These are phyloP conservation scores for Exephanes ischioxanthus DNA, from an alignment of 2,888 invertebrate species.

Conservation along the genomic window DNA sequence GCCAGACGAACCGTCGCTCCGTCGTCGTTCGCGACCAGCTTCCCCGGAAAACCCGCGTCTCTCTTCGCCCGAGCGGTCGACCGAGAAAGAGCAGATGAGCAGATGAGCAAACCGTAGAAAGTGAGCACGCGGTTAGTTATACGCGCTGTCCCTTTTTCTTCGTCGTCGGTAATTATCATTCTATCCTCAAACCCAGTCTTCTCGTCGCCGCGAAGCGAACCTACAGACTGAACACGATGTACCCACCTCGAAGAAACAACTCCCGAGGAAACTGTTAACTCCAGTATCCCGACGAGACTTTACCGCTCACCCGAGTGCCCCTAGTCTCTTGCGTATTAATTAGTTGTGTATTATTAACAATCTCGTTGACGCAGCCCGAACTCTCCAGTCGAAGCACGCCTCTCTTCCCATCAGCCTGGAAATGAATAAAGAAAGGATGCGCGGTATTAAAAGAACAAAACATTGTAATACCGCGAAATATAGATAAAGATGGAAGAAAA, in stretches of 20 bases:
- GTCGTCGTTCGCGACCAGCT: slow-evolving; percentile 39
- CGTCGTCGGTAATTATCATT: slow-evolving; percentile 56
- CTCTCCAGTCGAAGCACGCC: not conserved
- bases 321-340: slow-evolving; percentile 52
- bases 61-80: slow-evolving; percentile 25
- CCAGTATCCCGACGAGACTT: slow-evolving; percentile 28
- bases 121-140: not conserved
- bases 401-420: slow-evolving; percentile 3
- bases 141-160: not conserved
- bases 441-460: not conserved
- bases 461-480: not conserved
- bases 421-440: slow-evolving; percentile 9
- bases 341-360: slow-evolving; percentile 59
- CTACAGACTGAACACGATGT: slow-evolving; percentile 22
- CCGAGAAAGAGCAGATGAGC: slow-evolving; percentile 31
- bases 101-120: not conserved
- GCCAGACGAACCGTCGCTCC: slow-evolving; percentile 8
- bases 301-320: slow-evolving; percentile 19
- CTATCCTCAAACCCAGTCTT: slow-evolving; percentile 33
- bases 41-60: slow-evolving; percentile 42
- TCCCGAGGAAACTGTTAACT: slow-evolving; percentile 60
- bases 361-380: slow-evolving; percentile 32
- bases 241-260: slow-evolving; percentile 45
- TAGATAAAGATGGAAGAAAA: not conserved
- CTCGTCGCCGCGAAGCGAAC: slow-evolving; percentile 46